Evolutionary conservation across 2,113 vertebrate species (phyloP), one percentile per base, ranked within the genome.

Genomic region (Erythrolamprus reginae): DNA sequence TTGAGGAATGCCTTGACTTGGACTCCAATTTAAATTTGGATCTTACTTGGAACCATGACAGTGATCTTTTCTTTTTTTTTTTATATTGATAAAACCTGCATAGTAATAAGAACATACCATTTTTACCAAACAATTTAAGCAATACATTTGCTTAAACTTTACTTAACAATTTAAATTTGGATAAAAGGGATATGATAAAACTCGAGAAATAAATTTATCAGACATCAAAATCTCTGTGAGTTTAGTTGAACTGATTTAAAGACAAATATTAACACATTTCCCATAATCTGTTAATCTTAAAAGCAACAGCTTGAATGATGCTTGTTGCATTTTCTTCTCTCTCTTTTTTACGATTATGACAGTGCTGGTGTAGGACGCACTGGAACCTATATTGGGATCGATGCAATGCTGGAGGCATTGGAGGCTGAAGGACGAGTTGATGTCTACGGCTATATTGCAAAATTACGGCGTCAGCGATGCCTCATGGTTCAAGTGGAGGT

Each of bases 401-500:
- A 99, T 24, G 98, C 99, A 94, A 99, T 99, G 99, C 95, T 99
- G 92, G 98, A 99, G 94, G 97, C 98, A 50, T 95, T 99, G 94
- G 99, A 99, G 52, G 93, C 97, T 0, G 99, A 99, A 92, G 97
- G 97, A 93, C 97, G 96, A 91, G 98, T 99, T 91, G 98, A 99
- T 91, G 97, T 99, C 56, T 99, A 99, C 0, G 98, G 98, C 1
- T 99, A 98, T 0, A 96, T 99, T 0, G 98, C 98, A 82, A 98
- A 97, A 92, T 97, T 99, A 13, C 98, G 99, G 12, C 97, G 98
- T 21, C 99, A 99, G 94, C 96, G 99, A 10, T 99, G 98, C 90
- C 98, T 99, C 55, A 99, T 99, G 99, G 99, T 99, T 85, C 99
- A 99, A 98, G 99, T 99, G 0, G 99, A 99, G 98, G 99, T 99